Conservation (phyloP, 2,797 vertebrate species). For the Arrhamphus sclerolepis region DNA sequence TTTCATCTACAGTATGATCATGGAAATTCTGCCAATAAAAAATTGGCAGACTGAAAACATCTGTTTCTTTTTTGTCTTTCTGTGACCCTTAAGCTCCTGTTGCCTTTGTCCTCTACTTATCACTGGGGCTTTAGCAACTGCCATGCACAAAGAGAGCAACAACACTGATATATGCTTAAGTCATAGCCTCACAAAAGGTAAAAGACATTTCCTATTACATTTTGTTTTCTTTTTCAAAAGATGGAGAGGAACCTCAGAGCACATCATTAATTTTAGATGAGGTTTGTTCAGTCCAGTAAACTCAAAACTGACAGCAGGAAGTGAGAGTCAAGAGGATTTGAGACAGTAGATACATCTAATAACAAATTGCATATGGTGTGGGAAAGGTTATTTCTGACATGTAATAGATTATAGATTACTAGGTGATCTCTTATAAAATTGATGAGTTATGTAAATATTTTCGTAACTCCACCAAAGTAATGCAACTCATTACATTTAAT, state of each 20-base stretch:
- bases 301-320: conserved; percentile 27
- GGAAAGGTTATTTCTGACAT: not conserved
- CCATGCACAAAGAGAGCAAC: conserved; percentile 43
- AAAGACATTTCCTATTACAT: conserved; percentile 7
- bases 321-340: conserved; percentile 14
- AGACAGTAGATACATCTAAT: not conserved
- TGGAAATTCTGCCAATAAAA: conserved; percentile 57
- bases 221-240: not conserved
- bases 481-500: not conserved
- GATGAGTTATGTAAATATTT: not conserved
- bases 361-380: not conserved
- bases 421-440: not conserved
- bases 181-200: conserved; percentile 26
- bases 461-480: not conserved
- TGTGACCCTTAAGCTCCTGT: conserved; percentile 59
- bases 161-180: conserved; percentile 30
- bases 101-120: conserved; percentile 68
- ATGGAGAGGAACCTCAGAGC: conserved; percentile 27
- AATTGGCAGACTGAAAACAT: conserved; percentile 70
- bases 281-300: conserved; percentile 28
- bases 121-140: conserved; percentile 68
- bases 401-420: not conserved
- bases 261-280: conserved; percentile 44
- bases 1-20: conserved; percentile 58
- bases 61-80: conserved; percentile 57